phyloP scores from a whole-genome alignment of 2,888 invertebrate species.

The Sminthurinus aureus region DNA sequence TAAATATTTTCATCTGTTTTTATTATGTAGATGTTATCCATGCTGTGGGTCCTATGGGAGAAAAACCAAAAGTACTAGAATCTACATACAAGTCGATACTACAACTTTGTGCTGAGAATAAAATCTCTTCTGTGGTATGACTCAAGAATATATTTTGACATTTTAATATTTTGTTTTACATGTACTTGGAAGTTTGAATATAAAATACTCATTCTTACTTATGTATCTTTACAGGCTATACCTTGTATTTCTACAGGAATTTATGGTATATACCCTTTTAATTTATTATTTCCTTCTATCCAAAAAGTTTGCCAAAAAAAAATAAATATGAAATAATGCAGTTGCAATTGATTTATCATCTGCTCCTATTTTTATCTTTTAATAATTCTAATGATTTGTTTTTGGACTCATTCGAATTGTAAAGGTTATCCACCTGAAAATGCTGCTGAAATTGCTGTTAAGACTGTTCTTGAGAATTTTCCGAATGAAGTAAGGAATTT shows the following conservation, averaged over 20 bases:
- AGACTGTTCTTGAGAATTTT: slow-evolving; percentile 33
- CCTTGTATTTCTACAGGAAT: slow-evolving; percentile 93
- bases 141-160: too few species aligned
- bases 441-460: slow-evolving; percentile 27
- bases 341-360: too few species aligned
- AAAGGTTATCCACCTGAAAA: slow-evolving; percentile 31
- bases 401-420: too few species aligned
- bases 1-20: slow-evolving; percentile 2
- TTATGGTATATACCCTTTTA: too few species aligned
- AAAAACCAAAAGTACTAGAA: slow-evolving; percentile 70
- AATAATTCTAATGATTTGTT: too few species aligned
- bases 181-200: too few species aligned
- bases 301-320: too few species aligned
- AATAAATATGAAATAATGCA: too few species aligned
- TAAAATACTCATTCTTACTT: slow-evolving; percentile 17
- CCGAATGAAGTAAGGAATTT: slow-evolving; percentile 28
- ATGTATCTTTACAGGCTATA: slow-evolving; percentile 70
- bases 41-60: slow-evolving; percentile 85
- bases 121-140: slow-evolving; percentile 72
- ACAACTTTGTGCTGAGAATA: slow-evolving; percentile 67
- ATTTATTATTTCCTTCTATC: neutral
- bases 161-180: too few species aligned
- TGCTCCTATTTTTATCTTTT: too few species aligned
- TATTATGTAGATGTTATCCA: slow-evolving; percentile 80
- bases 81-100: slow-evolving; percentile 78